A percentile compares a stretch with the other conserved stretches of the same genome.
Evolutionary conservation across 2,113 vertebrate genomes (phyloP).

Genomic region (Anas platyrhynchos): DNA sequence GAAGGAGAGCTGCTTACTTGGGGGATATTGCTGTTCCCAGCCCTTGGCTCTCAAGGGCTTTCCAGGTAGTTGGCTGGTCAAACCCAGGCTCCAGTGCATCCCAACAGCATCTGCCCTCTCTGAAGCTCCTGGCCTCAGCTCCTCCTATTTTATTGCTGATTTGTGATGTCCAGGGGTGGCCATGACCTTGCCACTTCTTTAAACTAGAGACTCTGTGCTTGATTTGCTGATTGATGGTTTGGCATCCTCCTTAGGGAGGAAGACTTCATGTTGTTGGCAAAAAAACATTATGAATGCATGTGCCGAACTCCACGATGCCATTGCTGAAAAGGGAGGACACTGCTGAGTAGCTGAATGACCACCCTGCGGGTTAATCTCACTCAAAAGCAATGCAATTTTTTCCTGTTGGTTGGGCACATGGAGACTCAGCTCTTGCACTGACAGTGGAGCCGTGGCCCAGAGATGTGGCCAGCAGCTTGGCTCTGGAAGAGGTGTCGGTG

Average conservation of each 20-base stretch:
- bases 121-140: background rate
- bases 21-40: background rate
- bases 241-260: background rate
- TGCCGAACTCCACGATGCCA: no score
- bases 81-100: background rate
- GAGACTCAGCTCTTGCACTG: background rate
- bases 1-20: background rate
- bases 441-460: fast-evolving
- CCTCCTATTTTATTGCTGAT: background rate
- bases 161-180: background rate
- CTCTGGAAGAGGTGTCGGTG: background rate
- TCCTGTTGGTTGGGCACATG: background rate
- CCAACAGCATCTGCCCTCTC: background rate
- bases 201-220: background rate
- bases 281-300: background rate
- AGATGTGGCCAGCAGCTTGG: fast-evolving
- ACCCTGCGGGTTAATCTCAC: no score
- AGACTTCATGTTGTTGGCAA: background rate
- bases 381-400: background rate
- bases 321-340: background rate
- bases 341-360: no score
- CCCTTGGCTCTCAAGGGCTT: fast-evolving
- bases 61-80: background rate
- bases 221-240: background rate
- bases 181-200: background rate